These are phyloP conservation scores for Rhegmatorhina hoffmannsi DNA, from an alignment of 2,113 vertebrate species.

Conservation along the genomic window DNA sequence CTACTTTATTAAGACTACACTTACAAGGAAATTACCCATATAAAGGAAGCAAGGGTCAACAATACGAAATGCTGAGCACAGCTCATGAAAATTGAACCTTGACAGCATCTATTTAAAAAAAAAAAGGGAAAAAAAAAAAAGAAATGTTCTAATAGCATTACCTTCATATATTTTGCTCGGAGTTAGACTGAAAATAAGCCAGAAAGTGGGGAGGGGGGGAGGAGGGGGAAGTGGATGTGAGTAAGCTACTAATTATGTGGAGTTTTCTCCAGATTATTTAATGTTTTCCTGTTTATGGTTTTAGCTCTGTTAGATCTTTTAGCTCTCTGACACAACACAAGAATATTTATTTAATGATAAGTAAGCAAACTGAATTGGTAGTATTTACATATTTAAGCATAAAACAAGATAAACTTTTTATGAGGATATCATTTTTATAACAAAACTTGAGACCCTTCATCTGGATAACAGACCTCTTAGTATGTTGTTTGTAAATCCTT, in stretches of 20 bases:
- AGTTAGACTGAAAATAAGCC: not conserved
- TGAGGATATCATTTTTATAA: not conserved
- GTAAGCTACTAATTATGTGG: not conserved
- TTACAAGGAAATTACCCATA: not conserved
- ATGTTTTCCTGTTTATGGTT: not conserved
- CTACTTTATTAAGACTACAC: not conserved
- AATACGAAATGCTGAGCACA: not conserved
- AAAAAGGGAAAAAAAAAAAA: not conserved
- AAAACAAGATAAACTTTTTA: not conserved
- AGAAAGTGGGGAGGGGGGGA: not conserved
- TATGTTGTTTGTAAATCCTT: not conserved
- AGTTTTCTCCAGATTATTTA: not conserved
- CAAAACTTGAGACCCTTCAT: not conserved
- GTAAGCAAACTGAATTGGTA: not conserved
- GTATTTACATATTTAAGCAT: not conserved
- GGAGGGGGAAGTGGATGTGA: accelerated
- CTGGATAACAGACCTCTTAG: not conserved
- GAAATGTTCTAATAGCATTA: not conserved
- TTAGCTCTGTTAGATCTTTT: not conserved
- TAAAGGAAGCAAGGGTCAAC: not conserved
- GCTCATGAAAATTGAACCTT: not conserved
- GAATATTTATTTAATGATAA: not conserved
- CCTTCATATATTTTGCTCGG: not conserved
- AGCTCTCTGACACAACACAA: not conserved
- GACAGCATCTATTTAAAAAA: not conserved